Evolutionary conservation across 2,888 invertebrate genomes (phyloP).

Genomic region (Mesochorus sp.): DNA sequence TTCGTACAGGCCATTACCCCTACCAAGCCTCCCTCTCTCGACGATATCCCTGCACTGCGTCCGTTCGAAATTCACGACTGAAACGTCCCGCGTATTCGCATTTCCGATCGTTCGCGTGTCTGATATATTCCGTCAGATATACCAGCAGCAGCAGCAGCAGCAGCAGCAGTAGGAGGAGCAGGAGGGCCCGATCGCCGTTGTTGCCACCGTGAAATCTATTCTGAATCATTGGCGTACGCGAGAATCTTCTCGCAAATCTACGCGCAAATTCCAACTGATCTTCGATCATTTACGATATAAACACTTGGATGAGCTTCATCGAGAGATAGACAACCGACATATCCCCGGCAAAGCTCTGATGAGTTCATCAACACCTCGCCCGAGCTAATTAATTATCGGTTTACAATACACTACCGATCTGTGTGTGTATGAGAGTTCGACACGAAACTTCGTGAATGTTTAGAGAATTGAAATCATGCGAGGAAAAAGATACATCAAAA

Average conservation of each 20-base stretch:
- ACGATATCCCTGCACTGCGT: not conserved
- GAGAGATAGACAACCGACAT: constrained; percentile 9
- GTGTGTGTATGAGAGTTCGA: too few species aligned
- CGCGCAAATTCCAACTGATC: constrained; percentile 28
- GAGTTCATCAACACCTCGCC: constrained; percentile 27
- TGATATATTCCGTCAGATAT: too few species aligned
- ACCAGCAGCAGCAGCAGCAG: too few species aligned
- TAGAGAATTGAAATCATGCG: too few species aligned
- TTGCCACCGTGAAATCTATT: not conserved
- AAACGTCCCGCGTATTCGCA: constrained; percentile 58
- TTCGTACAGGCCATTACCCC: constrained; percentile 72
- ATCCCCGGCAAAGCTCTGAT: constrained; percentile 11
- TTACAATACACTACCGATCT: too few species aligned
- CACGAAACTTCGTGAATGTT: too few species aligned
- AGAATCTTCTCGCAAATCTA: constrained; percentile 44
- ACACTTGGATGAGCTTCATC: constrained; percentile 28
- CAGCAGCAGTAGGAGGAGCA: too few species aligned
- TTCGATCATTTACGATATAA: constrained; percentile 20
- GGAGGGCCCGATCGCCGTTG: not conserved
- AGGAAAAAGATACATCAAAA: too few species aligned
- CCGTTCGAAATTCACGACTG: constrained; percentile 56
- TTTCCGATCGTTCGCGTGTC: constrained; percentile 56
- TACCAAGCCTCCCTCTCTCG: constrained; percentile 9
- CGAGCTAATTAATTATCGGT: too few species aligned
- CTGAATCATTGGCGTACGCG: not conserved